Conservation (phyloP, 2,797 vertebrate genomes). For the Syngnathus acus region DNA sequence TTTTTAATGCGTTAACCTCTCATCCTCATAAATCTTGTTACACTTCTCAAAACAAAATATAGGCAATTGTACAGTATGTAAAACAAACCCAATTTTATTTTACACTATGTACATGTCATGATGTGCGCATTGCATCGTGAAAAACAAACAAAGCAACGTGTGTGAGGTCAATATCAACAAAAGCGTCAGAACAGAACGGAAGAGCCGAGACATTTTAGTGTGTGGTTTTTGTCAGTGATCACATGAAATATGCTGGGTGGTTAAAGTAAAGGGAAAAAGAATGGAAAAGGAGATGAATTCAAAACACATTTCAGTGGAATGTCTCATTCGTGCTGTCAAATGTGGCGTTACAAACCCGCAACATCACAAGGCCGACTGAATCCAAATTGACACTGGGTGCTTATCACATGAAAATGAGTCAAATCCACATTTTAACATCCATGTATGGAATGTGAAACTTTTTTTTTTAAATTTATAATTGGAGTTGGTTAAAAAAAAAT, state of each 20-base stretch:
- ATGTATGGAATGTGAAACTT: background rate
- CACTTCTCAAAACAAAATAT: slow-evolving; percentile 78
- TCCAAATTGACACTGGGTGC: background rate
- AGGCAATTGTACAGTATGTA: slow-evolving; percentile 81
- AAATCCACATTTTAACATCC: background rate
- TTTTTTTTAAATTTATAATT: too few relatives aligned
- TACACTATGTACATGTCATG: slow-evolving; percentile 76
- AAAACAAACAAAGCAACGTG: slow-evolving; percentile 29
- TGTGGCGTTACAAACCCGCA: background rate
- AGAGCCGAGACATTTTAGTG: slow-evolving; percentile 7
- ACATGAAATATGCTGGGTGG: background rate
- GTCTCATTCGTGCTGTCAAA: slow-evolving; percentile 12
- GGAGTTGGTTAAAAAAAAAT: too few relatives aligned
- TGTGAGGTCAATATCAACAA: slow-evolving; percentile 31
- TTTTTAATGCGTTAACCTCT: slow-evolving; percentile 75
- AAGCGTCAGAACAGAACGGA: slow-evolving; percentile 47
- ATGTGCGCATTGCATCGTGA: slow-evolving; percentile 64
- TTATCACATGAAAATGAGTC: background rate
- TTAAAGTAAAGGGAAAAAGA: background rate
- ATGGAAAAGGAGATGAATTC: background rate
- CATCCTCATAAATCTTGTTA: slow-evolving; percentile 76
- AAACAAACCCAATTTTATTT: slow-evolving; percentile 75
- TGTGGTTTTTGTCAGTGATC: slow-evolving; percentile 2
- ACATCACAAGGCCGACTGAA: background rate
- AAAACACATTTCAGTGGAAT: slow-evolving; percentile 6